phyloP scores from a whole-genome alignment of 2,888 invertebrate genomes.

The Eilema sororculum region DNA sequence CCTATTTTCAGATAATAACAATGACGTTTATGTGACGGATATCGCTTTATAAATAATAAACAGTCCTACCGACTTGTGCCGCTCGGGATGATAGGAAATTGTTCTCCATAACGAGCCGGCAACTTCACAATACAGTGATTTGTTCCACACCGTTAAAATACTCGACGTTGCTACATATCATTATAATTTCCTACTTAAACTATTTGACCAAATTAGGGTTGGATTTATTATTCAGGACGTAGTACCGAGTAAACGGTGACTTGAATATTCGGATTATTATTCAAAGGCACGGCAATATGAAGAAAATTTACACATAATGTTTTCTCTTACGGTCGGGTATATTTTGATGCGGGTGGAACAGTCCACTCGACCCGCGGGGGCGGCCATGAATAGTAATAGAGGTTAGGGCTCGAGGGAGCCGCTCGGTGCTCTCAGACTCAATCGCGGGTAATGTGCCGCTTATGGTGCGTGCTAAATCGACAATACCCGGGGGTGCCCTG shows the following conservation, averaged over 20 bases:
- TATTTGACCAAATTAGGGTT: slow-evolving; percentile 47
- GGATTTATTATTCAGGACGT: slow-evolving; percentile 54
- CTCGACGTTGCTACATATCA: slow-evolving; percentile 34
- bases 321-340: slow-evolving; percentile 60
- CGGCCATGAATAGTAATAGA: slow-evolving; percentile 84
- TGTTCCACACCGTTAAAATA: slow-evolving; percentile 38
- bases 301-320: slow-evolving; percentile 67
- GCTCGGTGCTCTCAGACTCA: slow-evolving; percentile 46
- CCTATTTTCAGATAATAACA: slow-evolving; percentile 78
- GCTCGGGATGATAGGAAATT: slow-evolving; percentile 29
- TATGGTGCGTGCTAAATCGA: slow-evolving; percentile 86
- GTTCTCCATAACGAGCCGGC: slow-evolving; percentile 38
- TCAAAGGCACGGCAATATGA: slow-evolving; percentile 60
- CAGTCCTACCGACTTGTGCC: slow-evolving; percentile 44
- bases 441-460: slow-evolving; percentile 72
- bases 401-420: slow-evolving; percentile 70
- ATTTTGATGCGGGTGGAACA: slow-evolving; percentile 56
- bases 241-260: slow-evolving; percentile 40
- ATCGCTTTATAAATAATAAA: slow-evolving; percentile 70
- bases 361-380: slow-evolving; percentile 71
- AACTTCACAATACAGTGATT: slow-evolving; percentile 40
- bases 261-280: slow-evolving; percentile 58
- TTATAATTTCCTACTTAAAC: slow-evolving; percentile 42
- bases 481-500: slow-evolving; percentile 75
- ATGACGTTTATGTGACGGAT: slow-evolving; percentile 77